Conservation (phyloP, 1,140 invertebrate genomes). For the Aphaenogaster rudis region DNA sequence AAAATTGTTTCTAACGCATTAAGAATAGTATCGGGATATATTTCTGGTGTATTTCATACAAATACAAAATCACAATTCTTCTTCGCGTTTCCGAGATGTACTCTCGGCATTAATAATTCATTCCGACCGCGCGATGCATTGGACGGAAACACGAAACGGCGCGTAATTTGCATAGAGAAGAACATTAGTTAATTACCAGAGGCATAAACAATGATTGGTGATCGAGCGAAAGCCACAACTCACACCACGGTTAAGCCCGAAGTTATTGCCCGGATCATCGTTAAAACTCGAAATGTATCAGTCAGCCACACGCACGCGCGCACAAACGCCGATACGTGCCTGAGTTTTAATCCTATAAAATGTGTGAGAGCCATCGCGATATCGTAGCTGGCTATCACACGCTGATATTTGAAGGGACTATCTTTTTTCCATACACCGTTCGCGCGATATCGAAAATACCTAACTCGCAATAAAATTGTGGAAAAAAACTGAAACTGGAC, state of each 20-base stretch:
- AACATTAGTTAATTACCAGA: slow-evolving; percentile 87
- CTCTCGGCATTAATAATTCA: slow-evolving; percentile 39
- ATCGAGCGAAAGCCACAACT: slow-evolving; percentile 83
- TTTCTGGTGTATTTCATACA: not conserved
- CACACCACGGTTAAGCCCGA: slow-evolving; percentile 83
- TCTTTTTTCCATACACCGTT: slow-evolving; percentile 34
- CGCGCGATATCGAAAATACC: slow-evolving; percentile 20
- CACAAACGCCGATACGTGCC: slow-evolving; percentile 55
- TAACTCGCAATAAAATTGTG: slow-evolving; percentile 25
- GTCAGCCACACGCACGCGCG: slow-evolving; percentile 75
- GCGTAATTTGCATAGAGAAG: slow-evolving; percentile 85
- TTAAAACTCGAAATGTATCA: slow-evolving; percentile 86
- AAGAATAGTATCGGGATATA: not conserved
- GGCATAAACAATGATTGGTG: slow-evolving; percentile 87
- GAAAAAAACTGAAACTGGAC: slow-evolving; percentile 2
- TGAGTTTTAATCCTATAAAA: slow-evolving; percentile 71
- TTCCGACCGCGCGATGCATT: slow-evolving; percentile 59
- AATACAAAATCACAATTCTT: not conserved
- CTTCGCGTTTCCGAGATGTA: not conserved
- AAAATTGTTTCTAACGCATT: not conserved
- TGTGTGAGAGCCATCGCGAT: slow-evolving; percentile 48
- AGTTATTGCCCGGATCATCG: slow-evolving; percentile 87
- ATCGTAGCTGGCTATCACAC: slow-evolving; percentile 31
- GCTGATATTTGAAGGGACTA: slow-evolving; percentile 43
- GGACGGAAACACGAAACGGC: slow-evolving; percentile 68